Evolutionary conservation across 2,888 invertebrate species (phyloP).

Genomic region (Ptilodon capucinus): DNA sequence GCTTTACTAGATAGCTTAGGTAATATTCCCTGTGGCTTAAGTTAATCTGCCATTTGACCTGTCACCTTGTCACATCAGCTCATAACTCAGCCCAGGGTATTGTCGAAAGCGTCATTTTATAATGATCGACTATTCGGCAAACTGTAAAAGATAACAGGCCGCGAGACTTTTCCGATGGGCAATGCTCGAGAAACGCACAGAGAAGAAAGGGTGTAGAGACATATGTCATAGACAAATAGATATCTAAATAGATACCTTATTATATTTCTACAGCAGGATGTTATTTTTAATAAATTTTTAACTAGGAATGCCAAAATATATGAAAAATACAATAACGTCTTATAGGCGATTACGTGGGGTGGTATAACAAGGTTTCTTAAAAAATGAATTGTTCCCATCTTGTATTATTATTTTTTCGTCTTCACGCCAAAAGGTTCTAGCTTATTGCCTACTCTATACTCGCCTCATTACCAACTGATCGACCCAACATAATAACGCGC

Average conservation of each 20-base stretch:
- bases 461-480: conserved; percentile 63
- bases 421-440: conserved; percentile 6
- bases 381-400: too few species aligned
- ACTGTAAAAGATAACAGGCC: conserved; percentile 51
- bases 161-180: conserved; percentile 51
- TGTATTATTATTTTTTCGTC: not conserved
- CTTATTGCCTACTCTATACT: conserved; percentile 28
- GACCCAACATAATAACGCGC: conserved; percentile 64
- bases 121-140: conserved; percentile 54
- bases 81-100: conserved; percentile 13
- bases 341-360: too few species aligned
- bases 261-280: too few species aligned
- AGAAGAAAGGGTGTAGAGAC: conserved; percentile 17
- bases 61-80: conserved; percentile 13
- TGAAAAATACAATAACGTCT: too few species aligned
- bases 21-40: too few species aligned
- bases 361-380: too few species aligned
- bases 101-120: conserved; percentile 44
- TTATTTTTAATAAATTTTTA: too few species aligned
- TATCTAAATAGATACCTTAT: too few species aligned
- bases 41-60: conserved; percentile 7
- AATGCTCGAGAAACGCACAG: conserved; percentile 40
- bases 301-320: too few species aligned
- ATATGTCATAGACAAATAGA: too few species aligned
- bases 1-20: too few species aligned